These are phyloP conservation scores for Gouania willdenowi DNA, from an alignment of 2,797 vertebrate genomes.

Conservation along the genomic window DNA sequence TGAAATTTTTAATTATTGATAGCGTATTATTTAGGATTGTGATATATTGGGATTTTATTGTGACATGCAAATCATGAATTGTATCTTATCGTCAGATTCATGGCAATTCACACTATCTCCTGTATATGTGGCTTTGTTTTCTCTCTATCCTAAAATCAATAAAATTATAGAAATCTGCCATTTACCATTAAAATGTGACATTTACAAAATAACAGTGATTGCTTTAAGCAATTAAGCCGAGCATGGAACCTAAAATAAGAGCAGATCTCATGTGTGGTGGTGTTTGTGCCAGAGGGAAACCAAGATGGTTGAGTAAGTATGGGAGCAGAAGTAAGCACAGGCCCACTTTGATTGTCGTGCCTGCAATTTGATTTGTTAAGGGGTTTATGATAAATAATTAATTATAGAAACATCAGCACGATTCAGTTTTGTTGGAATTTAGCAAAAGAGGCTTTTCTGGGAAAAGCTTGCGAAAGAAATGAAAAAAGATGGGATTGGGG, in stretches of 20 bases:
- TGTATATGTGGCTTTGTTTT: constrained; percentile 4
- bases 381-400: constrained; percentile 30
- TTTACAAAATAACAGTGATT: constrained; percentile 59
- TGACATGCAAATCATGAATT: too few relatives aligned
- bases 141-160: constrained; percentile 11
- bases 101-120: not conserved
- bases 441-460: not conserved
- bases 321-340: constrained; percentile 25
- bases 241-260: constrained; percentile 40
- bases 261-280: constrained; percentile 35
- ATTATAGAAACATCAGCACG: constrained; percentile 9
- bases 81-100: too few relatives aligned
- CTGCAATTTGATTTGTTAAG: constrained; percentile 27
- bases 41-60: too few relatives aligned
- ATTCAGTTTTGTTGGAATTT: constrained; percentile 22
- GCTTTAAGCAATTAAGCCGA: constrained; percentile 51
- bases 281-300: constrained; percentile 49
- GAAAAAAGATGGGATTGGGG: not conserved
- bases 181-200: constrained; percentile 52
- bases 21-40: too few relatives aligned
- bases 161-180: constrained; percentile 31
- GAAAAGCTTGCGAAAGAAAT: not conserved
- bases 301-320: constrained; percentile 49
- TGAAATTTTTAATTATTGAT: too few relatives aligned
- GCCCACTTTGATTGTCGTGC: constrained; percentile 24